These are phyloP conservation scores for Ochropleura leucogaster DNA, from an alignment of 2,888 invertebrate genomes.

Conservation along the genomic window DNA sequence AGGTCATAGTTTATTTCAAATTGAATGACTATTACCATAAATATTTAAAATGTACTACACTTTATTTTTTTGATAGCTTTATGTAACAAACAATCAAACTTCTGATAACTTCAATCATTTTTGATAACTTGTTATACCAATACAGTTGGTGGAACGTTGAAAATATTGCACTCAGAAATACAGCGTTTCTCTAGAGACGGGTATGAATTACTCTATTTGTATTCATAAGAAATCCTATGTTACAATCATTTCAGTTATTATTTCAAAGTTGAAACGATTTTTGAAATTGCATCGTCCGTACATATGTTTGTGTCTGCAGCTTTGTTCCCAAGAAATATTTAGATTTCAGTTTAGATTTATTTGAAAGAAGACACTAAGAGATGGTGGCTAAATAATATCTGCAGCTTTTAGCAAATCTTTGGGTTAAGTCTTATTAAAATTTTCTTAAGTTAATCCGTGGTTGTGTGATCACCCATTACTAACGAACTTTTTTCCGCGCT, in stretches of 20 bases:
- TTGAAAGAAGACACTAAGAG: too few relatives aligned
- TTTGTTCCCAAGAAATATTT: not conserved
- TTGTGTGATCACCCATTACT: too few relatives aligned
- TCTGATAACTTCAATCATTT: not conserved
- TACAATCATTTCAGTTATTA: constrained; percentile 51
- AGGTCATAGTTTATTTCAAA: not conserved
- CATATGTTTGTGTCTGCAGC: not conserved
- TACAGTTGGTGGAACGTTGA: constrained; percentile 17
- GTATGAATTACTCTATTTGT: constrained; percentile 53
- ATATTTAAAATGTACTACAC: too few relatives aligned
- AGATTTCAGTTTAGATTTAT: not conserved
- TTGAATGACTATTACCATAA: not conserved
- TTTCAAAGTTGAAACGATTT: constrained; percentile 32
- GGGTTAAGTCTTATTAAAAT: too few relatives aligned
- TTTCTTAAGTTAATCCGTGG: too few relatives aligned
- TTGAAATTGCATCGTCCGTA: constrained; percentile 36
- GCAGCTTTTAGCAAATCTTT: too few relatives aligned
- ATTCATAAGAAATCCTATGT: constrained; percentile 58
- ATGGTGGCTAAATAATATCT: too few relatives aligned
- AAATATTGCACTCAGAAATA: constrained; percentile 48
- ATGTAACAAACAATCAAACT: constrained; percentile 30
- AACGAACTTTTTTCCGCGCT: too few relatives aligned
- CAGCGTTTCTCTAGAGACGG: constrained; percentile 38
- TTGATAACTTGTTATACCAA: constrained; percentile 23
- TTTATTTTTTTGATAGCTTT: not conserved